phyloP scores from a whole-genome alignment of 2,888 invertebrate genomes.

The Eupithecia insigniata region DNA sequence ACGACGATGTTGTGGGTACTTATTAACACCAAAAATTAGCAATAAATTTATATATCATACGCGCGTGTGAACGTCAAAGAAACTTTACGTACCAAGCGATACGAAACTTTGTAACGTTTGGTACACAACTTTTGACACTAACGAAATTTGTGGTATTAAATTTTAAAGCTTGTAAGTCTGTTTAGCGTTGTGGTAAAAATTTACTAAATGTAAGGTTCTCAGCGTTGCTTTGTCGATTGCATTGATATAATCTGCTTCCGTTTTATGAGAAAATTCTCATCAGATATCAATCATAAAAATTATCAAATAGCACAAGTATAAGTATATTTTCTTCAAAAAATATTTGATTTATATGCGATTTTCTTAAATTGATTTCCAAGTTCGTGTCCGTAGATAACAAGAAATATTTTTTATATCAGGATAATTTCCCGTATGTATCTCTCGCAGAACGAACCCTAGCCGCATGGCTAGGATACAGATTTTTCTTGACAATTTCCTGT shows the following conservation, averaged over 20 bases:
- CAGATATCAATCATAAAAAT: no score
- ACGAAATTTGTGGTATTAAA: slow-evolving; percentile 17
- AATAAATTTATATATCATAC: not conserved
- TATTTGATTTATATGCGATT: no score
- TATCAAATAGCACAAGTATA: no score
- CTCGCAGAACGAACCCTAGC: no score
- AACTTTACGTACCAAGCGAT: not conserved
- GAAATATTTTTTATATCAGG: no score
- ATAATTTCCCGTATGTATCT: no score
- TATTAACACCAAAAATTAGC: no score
- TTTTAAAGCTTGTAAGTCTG: not conserved
- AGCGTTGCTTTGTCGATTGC: not conserved
- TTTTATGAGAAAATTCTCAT: not conserved
- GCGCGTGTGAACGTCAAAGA: not conserved
- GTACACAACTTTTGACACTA: not conserved
- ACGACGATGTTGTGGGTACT: not conserved
- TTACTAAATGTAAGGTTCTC: not conserved
- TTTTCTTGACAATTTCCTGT: no score
- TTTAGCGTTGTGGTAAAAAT: slow-evolving; percentile 9
- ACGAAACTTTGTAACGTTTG: not conserved
- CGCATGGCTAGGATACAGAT: no score
- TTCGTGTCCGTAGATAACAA: no score
- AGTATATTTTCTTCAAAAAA: no score
- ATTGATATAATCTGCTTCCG: not conserved
- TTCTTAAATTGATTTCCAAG: no score